phyloP scores from a whole-genome alignment of 2,888 invertebrate species.

The Lithophane leautieri region DNA sequence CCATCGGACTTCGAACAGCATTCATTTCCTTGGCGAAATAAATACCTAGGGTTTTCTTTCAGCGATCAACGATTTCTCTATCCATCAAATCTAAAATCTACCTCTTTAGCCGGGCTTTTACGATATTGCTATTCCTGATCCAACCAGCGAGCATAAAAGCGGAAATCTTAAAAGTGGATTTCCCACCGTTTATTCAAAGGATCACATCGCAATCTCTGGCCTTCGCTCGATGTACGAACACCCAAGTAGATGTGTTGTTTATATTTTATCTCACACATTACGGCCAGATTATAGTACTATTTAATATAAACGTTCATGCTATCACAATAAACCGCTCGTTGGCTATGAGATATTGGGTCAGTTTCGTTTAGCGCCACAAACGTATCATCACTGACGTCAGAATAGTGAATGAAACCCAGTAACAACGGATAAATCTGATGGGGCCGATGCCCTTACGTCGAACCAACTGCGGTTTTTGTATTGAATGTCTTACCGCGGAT shows the following conservation, averaged over 20 bases:
- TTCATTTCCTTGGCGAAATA: neutral
- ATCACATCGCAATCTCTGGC: constrained; percentile 21
- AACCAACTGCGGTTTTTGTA: constrained; percentile 50
- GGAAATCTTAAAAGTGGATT: constrained; percentile 49
- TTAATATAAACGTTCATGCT: constrained; percentile 49
- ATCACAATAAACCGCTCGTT: constrained; percentile 53
- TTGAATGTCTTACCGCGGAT: constrained; percentile 47
- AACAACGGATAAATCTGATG: constrained; percentile 50
- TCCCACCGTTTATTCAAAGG: constrained; percentile 13
- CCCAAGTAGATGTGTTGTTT: constrained; percentile 23
- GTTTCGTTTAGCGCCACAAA: constrained; percentile 24
- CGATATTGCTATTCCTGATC: constrained; percentile 20
- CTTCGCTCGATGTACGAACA: constrained; percentile 20
- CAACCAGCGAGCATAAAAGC: constrained; percentile 3
- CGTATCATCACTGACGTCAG: constrained; percentile 60
- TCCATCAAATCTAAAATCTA: neutral
- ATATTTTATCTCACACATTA: constrained; percentile 40
- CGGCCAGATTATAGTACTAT: constrained; percentile 45
- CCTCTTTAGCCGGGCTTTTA: constrained; percentile 10
- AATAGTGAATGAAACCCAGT: constrained; percentile 57
- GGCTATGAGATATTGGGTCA: constrained; percentile 59
- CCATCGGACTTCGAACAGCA: neutral
- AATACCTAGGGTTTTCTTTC: neutral
- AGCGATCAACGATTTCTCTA: neutral
- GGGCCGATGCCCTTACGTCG: constrained; percentile 57